These are phyloP conservation scores for Micronycteris hirsuta DNA, from an alignment of 2,113 vertebrate species.

Conservation along the genomic window DNA sequence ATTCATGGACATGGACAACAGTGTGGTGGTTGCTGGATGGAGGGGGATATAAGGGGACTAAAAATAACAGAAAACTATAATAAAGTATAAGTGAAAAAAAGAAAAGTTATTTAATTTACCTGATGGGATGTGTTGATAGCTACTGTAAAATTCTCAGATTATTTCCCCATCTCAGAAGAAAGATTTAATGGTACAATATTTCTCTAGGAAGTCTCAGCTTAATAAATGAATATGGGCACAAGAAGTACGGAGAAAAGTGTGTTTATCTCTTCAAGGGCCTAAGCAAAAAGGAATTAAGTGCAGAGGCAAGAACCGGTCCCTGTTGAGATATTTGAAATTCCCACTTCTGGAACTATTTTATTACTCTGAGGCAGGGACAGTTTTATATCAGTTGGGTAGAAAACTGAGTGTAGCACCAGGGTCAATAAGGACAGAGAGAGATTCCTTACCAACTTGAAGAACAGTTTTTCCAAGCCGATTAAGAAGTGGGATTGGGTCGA, in stretches of 20 bases:
- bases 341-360: neutral
- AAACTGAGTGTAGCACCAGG: neutral
- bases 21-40: too few species aligned
- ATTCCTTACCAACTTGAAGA: neutral
- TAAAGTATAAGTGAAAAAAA: too few species aligned
- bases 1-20: too few species aligned
- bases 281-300: neutral
- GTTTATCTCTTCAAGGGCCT: neutral
- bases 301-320: neutral
- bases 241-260: neutral
- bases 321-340: neutral
- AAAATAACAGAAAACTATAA: too few species aligned
- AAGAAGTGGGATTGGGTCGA: neutral
- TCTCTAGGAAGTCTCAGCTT: neutral
- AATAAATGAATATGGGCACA: neutral
- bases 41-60: too few species aligned
- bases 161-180: neutral
- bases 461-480: neutral
- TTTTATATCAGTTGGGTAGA: neutral
- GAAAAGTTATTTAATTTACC: neutral
- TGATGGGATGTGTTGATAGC: neutral
- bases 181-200: neutral
- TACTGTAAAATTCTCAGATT: neutral
- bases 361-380: neutral
- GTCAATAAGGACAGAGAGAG: neutral